These are phyloP conservation scores for Drosophila arizonae DNA, from an alignment of 1,140 invertebrate species.

Conservation along the genomic window DNA sequence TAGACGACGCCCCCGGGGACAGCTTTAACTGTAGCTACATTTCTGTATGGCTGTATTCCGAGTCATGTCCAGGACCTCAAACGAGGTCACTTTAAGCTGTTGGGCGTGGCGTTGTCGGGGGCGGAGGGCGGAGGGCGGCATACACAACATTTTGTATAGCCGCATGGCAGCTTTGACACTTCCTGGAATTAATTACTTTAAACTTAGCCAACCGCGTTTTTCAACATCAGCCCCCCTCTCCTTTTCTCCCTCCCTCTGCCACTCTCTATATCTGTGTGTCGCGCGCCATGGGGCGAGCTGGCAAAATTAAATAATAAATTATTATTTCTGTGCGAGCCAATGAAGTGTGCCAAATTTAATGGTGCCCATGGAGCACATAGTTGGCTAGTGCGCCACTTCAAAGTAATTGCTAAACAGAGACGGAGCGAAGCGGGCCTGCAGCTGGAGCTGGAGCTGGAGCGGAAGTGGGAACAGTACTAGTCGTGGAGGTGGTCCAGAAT, in stretches of 20 bases:
- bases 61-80: conserved; percentile 15
- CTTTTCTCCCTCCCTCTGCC: neutral
- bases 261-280: too few species aligned
- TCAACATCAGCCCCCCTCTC: conserved; percentile 13
- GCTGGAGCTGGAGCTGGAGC: neutral
- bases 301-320: conserved; percentile 78
- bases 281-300: conserved; percentile 11
- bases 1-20: neutral
- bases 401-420: conserved; percentile 67
- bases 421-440: neutral
- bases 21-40: conserved; percentile 8
- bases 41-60: neutral
- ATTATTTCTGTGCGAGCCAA: conserved; percentile 74
- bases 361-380: conserved; percentile 66
- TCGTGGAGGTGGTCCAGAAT: neutral
- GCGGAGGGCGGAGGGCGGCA: too few species aligned
- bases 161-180: conserved; percentile 72
- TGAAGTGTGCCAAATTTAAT: conserved; percentile 80
- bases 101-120: neutral
- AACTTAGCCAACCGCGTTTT: conserved; percentile 48
- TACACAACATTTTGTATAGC: conserved; percentile 58
- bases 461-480: neutral
- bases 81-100: conserved; percentile 32
- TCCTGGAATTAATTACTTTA: conserved; percentile 79
- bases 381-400: conserved; percentile 71